Evolutionary conservation across 1,140 invertebrate genomes (phyloP).

Genomic region (Euura saliciscinereae): DNA sequence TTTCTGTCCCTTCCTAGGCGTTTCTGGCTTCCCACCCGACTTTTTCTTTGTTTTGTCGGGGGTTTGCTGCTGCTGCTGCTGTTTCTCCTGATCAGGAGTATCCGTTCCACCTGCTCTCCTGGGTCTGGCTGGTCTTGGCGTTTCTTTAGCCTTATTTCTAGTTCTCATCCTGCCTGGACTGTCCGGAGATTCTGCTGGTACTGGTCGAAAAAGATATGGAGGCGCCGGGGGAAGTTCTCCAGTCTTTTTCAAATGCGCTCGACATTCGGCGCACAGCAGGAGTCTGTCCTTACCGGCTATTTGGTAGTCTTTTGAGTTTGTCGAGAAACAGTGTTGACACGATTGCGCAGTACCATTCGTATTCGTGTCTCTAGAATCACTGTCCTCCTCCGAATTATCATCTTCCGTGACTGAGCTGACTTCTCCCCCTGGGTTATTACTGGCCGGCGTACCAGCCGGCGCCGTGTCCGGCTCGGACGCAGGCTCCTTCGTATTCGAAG

Average conservation of each 20-base stretch:
- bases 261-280: slow-evolving; percentile 82
- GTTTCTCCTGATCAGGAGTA: slow-evolving; percentile 73
- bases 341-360: slow-evolving; percentile 56
- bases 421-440: slow-evolving; percentile 63
- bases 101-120: slow-evolving; percentile 72
- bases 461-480: slow-evolving; percentile 41
- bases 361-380: slow-evolving; percentile 80
- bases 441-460: slow-evolving; percentile 39
- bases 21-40: slow-evolving; percentile 68
- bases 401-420: slow-evolving; percentile 93
- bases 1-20: slow-evolving; percentile 76
- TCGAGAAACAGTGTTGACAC: slow-evolving; percentile 62
- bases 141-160: slow-evolving; percentile 82
- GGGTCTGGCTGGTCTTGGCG: slow-evolving; percentile 68
- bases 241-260: slow-evolving; percentile 82
- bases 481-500: slow-evolving; percentile 47
- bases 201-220: slow-evolving; percentile 75
- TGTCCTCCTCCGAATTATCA: slow-evolving; percentile 93
- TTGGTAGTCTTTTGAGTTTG: slow-evolving; percentile 72
- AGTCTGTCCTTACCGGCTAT: slow-evolving; percentile 78
- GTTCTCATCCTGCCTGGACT: slow-evolving; percentile 88
- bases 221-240: slow-evolving; percentile 75
- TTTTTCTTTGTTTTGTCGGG: slow-evolving; percentile 68
- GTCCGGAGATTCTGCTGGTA: slow-evolving; percentile 76
- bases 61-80: slow-evolving; percentile 46